Percentiles rank a stretch among this genome's conserved stretches.
These are phyloP conservation scores for Brachionus plicatilis DNA, from an alignment of 1,140 invertebrate genomes.

Conservation along the genomic window DNA sequence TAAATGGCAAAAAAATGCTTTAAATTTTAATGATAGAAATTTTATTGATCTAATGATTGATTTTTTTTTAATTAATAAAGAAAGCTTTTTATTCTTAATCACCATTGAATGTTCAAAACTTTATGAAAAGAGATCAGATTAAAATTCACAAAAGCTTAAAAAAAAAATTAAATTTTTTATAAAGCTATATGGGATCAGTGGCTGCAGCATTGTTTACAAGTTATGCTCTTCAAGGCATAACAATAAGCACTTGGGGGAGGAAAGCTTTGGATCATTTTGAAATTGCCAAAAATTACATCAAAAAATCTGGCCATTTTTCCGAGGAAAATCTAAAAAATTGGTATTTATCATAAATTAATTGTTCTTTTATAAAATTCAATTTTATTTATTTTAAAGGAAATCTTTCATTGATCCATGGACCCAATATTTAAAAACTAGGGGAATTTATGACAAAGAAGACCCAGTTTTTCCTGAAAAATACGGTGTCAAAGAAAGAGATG, in stretches of 20 bases:
- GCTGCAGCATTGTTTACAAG: slow-evolving; percentile 51
- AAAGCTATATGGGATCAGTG: slow-evolving; percentile 46
- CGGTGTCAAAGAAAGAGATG: slow-evolving; percentile 48
- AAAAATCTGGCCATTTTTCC: not conserved
- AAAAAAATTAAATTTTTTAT: not conserved
- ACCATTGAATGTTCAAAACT: too few relatives aligned
- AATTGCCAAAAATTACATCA: not conserved
- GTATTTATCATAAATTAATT: slow-evolving; percentile 41
- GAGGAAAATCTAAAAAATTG: slow-evolving; percentile 46
- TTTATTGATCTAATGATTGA: too few relatives aligned
- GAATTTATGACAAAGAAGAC: slow-evolving; percentile 43
- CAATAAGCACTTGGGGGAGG: not conserved
- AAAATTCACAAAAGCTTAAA: not conserved
- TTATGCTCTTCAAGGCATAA: slow-evolving; percentile 48
- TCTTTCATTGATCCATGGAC: slow-evolving; percentile 49
- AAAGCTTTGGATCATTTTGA: not conserved
- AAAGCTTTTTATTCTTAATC: too few relatives aligned
- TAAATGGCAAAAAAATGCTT: too few relatives aligned
- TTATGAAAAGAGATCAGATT: too few relatives aligned
- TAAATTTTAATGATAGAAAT: too few relatives aligned
- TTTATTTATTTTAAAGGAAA: slow-evolving; percentile 42
- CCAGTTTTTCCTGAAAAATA: slow-evolving; percentile 48
- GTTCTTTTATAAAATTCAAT: not conserved
- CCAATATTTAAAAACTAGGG: slow-evolving; percentile 46
- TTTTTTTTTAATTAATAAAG: too few relatives aligned